Evolutionary conservation across 2,888 invertebrate species (phyloP).

Genomic region (Polyommatus iphigenia): DNA sequence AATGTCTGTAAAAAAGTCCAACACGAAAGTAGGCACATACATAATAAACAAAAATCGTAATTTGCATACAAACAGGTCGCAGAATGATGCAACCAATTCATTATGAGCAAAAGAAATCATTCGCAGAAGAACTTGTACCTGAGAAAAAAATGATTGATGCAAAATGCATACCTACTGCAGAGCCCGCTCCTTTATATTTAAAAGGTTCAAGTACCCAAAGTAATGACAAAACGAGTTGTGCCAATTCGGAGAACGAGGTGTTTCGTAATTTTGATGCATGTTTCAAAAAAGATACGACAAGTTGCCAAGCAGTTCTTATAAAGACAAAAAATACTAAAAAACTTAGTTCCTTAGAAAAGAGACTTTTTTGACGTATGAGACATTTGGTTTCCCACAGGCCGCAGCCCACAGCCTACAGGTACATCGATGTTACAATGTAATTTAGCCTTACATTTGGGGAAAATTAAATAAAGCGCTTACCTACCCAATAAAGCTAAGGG

Average conservation of each 20-base stretch:
- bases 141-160: slow-evolving; percentile 3
- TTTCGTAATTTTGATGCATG: not conserved
- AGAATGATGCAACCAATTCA: slow-evolving; percentile 1
- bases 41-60: slow-evolving; percentile 11
- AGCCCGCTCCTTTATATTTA: not conserved
- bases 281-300: slow-evolving; percentile 8
- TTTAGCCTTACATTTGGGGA: not conserved
- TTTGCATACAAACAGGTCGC: not conserved
- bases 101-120: not conserved
- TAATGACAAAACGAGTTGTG: not conserved
- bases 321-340: not conserved
- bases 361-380: not conserved
- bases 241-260: not conserved
- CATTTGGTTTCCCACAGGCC: too few relatives aligned
- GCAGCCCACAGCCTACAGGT: too few relatives aligned
- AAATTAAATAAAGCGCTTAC: not conserved
- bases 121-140: not conserved
- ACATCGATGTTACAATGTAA: not conserved
- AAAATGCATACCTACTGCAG: not conserved
- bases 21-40: not conserved
- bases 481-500: too few relatives aligned
- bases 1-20: not conserved
- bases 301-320: not conserved
- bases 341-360: not conserved
- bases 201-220: slow-evolving; percentile 10